Percentiles rank a stretch among this genome's conserved stretches.
Conservation (phyloP, 2,113 vertebrate genomes). For the Oncorhynchus keta region DNA sequence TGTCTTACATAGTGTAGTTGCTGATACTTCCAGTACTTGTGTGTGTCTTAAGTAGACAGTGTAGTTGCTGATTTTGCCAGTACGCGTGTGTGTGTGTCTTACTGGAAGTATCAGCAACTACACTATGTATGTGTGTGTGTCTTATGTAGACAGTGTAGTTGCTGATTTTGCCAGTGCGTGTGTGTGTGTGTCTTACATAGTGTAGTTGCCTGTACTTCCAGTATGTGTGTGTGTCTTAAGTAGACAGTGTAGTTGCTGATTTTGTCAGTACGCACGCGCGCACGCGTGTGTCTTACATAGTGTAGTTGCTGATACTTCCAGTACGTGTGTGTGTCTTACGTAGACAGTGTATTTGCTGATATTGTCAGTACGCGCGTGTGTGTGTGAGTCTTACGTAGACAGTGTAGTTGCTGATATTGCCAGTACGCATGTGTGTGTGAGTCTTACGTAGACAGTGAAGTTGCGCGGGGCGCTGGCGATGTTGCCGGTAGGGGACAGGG, state of each 20-base stretch:
- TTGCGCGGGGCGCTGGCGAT: slow-evolving; percentile 89
- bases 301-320: background rate
- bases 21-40: no score
- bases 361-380: background rate
- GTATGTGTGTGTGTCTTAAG: no score
- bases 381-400: background rate
- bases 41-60: background rate
- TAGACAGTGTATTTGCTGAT: background rate
- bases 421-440: background rate
- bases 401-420: no score
- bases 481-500: slow-evolving; percentile 86
- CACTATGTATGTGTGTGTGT: background rate
- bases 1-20: no score
- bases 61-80: background rate
- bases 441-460: slow-evolving; percentile 87
- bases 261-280: no score
- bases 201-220: no score
- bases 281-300: background rate
- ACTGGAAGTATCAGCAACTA: no score
- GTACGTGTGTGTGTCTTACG: no score
- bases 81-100: no score
- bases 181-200: no score
- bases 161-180: no score
- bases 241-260: background rate
- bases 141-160: slow-evolving; percentile 84